Evolutionary conservation across 2,113 vertebrate genomes (phyloP).

Genomic region (Silurus asotus): DNA sequence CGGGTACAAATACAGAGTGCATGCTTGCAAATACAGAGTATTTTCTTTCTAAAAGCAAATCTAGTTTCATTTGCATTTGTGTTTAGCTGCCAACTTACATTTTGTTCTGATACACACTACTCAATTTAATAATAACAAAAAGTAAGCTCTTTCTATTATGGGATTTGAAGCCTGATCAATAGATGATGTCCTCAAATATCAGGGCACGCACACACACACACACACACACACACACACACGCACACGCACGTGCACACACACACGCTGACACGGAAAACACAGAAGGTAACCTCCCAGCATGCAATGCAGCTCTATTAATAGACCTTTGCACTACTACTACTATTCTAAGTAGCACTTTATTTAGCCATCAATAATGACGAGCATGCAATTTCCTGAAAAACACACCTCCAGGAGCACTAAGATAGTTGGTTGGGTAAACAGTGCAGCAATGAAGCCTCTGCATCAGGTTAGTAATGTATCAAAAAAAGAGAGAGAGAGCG

Average conservation of each 20-base stretch:
- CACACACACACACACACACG: neutral
- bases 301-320: constrained; percentile 34
- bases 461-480: constrained; percentile 38
- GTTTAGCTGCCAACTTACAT: constrained; percentile 14
- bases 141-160: neutral
- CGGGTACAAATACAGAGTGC: neutral
- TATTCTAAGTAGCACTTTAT: constrained; percentile 38
- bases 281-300: neutral
- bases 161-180: constrained; percentile 16
- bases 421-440: constrained; percentile 38
- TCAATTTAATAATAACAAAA: constrained; percentile 26
- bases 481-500: neutral
- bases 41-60: neutral
- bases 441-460: neutral
- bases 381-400: constrained; percentile 47
- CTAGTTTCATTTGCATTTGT: constrained; percentile 17
- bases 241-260: no score
- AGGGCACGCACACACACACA: neutral
- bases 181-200: constrained; percentile 1
- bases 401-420: constrained; percentile 15
- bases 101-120: constrained; percentile 12
- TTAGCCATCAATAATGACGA: constrained; percentile 43
- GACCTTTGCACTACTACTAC: neutral
- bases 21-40: neutral
- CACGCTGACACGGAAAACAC: neutral